phyloP scores from a whole-genome alignment of 1,140 invertebrate genomes.

The Drosophila azteca region DNA sequence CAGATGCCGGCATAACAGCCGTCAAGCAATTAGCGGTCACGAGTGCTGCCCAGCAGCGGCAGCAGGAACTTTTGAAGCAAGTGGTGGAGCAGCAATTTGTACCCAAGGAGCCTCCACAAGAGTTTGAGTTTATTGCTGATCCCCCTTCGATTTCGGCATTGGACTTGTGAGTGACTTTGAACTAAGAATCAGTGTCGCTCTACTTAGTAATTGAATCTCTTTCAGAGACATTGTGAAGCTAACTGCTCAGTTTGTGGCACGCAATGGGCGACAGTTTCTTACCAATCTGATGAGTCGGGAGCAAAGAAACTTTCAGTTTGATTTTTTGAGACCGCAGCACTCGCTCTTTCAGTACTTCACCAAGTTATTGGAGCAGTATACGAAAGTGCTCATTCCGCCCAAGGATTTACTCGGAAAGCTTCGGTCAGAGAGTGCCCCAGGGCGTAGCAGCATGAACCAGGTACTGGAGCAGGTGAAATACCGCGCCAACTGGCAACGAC shows the following conservation, averaged over 20 bases:
- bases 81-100: conserved; percentile 93
- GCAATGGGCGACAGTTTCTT: conserved; percentile 98
- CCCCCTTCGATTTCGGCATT: conserved; percentile 99
- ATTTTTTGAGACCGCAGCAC: conserved; percentile 99
- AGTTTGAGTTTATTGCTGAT: conserved; percentile 99
- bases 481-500: conserved; percentile 97
- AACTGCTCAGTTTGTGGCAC: conserved; percentile 99
- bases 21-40: conserved; percentile 86
- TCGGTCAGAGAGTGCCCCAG: conserved; percentile 88
- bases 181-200: neutral
- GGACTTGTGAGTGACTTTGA: conserved; percentile 89
- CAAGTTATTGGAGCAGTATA: conserved; percentile 98
- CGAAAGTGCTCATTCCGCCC: conserved; percentile 96
- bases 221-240: conserved; percentile 97
- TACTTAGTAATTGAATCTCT: neutral
- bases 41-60: conserved; percentile 91
- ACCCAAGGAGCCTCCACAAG: conserved; percentile 96
- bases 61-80: conserved; percentile 95
- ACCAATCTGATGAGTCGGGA: conserved; percentile 99
- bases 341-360: conserved; percentile 99
- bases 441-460: conserved; percentile 86
- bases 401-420: conserved; percentile 94
- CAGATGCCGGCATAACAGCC: conserved; percentile 56
- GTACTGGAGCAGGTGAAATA: conserved; percentile 97
- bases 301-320: conserved; percentile 99